Conservation (phyloP, 2,888 invertebrate species). For the Siphlonurus alternatus region DNA sequence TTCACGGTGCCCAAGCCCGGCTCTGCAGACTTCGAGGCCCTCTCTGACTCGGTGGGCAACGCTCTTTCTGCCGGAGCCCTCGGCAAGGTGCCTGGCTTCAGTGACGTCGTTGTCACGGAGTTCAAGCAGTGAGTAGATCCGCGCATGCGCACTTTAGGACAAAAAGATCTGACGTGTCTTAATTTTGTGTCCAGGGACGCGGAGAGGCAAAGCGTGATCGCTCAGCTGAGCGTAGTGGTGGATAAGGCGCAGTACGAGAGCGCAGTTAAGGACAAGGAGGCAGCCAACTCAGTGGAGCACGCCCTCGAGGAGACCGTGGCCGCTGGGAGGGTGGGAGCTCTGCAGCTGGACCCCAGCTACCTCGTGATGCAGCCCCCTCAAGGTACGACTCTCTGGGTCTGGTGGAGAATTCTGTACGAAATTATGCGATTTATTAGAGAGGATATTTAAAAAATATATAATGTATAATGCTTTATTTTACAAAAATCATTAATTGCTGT, state of each 20-base stretch:
- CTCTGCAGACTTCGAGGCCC: constrained; percentile 51
- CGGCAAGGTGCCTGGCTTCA: constrained; percentile 49
- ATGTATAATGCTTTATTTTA: no score
- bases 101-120: constrained; percentile 47
- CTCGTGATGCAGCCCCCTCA: constrained; percentile 49
- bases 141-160: constrained; percentile 28
- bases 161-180: no score
- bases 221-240: constrained; percentile 55
- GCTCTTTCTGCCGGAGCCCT: constrained; percentile 36
- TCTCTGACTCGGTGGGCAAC: constrained; percentile 46
- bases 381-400: constrained; percentile 50
- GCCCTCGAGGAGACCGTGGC: constrained; percentile 51
- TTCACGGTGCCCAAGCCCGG: constrained; percentile 56
- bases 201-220: constrained; percentile 44
- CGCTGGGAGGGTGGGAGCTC: constrained; percentile 55
- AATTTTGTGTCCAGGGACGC: constrained; percentile 32
- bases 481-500: no score
- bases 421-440: neutral
- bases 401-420: no score
- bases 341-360: constrained; percentile 67
- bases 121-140: constrained; percentile 35
- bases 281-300: constrained; percentile 4
- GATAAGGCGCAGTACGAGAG: constrained; percentile 51
- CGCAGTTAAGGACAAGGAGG: constrained; percentile 14
- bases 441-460: no score